Evolutionary conservation across 2,113 vertebrate species (phyloP).

Genomic region (Rhinolophus ferrumequinum): DNA sequence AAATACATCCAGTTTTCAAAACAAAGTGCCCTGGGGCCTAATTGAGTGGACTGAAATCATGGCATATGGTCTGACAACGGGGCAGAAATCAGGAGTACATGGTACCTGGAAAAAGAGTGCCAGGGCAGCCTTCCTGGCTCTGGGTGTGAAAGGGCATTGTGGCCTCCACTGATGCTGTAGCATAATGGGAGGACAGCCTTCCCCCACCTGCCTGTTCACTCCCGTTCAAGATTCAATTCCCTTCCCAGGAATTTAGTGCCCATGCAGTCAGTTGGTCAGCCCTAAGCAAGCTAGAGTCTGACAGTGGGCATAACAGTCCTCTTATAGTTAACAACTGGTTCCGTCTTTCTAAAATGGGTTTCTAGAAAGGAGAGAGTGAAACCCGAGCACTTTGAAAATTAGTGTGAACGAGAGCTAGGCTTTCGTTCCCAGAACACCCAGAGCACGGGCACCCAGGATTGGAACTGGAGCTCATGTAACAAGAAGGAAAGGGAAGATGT

Average conservation of each 20-base stretch:
- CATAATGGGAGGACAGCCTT: background rate
- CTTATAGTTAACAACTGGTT: background rate
- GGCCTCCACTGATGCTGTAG: background rate
- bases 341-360: background rate
- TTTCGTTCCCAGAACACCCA: background rate
- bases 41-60: slow-evolving; percentile 9
- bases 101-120: background rate
- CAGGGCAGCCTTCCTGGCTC: background rate
- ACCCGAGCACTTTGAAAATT: background rate
- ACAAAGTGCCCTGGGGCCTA: background rate
- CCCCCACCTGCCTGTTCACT: background rate
- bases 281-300: background rate
- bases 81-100: background rate
- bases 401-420: background rate
- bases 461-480: background rate
- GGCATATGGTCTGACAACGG: background rate
- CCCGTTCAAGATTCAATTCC: background rate
- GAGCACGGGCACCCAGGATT: background rate
- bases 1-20: background rate
- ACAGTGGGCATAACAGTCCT: background rate
- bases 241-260: background rate
- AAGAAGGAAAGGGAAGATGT: background rate
- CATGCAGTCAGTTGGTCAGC: background rate
- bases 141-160: background rate
- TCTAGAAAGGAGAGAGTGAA: background rate